Base-by-base conservation (phyloP, 2,888 invertebrate genomes). In the Platycnemis pennipes region DNA sequence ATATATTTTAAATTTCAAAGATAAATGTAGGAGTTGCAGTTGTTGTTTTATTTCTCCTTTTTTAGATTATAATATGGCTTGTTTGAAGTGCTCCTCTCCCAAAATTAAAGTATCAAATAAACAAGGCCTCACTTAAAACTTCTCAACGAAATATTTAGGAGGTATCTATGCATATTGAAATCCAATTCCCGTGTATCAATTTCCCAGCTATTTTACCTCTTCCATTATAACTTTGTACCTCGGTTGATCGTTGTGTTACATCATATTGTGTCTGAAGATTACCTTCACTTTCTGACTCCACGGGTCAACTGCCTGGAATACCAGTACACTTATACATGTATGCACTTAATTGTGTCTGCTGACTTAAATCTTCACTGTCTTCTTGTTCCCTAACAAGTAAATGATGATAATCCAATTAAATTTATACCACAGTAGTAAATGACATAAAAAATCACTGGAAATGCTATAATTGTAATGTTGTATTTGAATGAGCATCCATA, bases 301-400 rank as follows among this genome's bases (percentile, higher is more conserved):
- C 87, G 63, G 86, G 42, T 87, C 86, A 94, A 86, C 94, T 77
- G 94, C 94, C 86, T 91, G 86, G 77, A 31, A 87, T 85, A 88
- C 94, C 53, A 94, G 94, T 88, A 77, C 94, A 88, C 77, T 94
- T 94, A 94, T 94, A 94, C 89, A 94, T 91, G 94, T 91, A 94
- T 91, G 94, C 85, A 88, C 56, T 85, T 91, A 26, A 87, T 31
- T 53, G 94, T 94, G 94, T 94, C 94, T 94, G 94, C 94, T 86
- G 87, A 86, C 94, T 94, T 94, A 49, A 94, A 45, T 91, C 91
- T 91, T 91, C 63, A 91, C 91, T 91, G 91, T 91, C 91, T 44
- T 91, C 91, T 91, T 91, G 91, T 91, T 88, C 89, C 31, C 44
- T 89, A 89, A 89, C 89, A 89, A 53, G 26, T 87, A 44, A n/a